Conservation (phyloP, 2,797 vertebrate species). For the Pangasius djambal region DNA sequence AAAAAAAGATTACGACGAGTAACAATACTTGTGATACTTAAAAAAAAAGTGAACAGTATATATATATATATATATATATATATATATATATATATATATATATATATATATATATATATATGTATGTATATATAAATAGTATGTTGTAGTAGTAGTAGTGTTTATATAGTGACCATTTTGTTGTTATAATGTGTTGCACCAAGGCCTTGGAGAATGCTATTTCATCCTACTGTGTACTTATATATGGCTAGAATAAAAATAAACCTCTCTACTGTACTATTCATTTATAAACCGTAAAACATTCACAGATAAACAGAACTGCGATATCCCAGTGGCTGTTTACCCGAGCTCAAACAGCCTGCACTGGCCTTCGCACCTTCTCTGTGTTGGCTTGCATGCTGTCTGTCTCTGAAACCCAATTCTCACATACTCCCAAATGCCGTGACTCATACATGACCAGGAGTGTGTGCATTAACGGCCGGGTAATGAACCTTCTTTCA, state of each 20-base stretch:
- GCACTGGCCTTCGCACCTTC: conserved; percentile 36
- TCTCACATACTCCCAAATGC: conserved; percentile 59
- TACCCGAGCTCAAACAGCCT: conserved; percentile 3
- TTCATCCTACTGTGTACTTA: neutral
- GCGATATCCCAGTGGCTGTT: conserved; percentile 1
- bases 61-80: too few species aligned
- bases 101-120: too few species aligned
- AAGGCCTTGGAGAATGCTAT: too few species aligned
- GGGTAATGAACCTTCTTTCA: conserved; percentile 68
- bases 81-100: too few species aligned
- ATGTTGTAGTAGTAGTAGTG: neutral
- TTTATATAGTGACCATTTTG: neutral
- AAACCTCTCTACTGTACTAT: neutral
- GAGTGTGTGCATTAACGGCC: conserved; percentile 66
- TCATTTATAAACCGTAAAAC: neutral
- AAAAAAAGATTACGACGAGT: neutral
- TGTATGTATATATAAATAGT: too few species aligned
- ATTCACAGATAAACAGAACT: neutral
- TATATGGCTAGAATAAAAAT: neutral
- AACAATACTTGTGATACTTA: neutral
- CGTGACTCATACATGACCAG: conserved; percentile 60
- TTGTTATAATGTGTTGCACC: neutral
- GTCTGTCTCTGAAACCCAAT: conserved; percentile 69
- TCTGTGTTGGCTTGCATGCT: conserved; percentile 60
- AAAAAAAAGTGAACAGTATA: neutral